Conservation (phyloP, 2,113 vertebrate genomes). For the Taxidea taxus region DNA sequence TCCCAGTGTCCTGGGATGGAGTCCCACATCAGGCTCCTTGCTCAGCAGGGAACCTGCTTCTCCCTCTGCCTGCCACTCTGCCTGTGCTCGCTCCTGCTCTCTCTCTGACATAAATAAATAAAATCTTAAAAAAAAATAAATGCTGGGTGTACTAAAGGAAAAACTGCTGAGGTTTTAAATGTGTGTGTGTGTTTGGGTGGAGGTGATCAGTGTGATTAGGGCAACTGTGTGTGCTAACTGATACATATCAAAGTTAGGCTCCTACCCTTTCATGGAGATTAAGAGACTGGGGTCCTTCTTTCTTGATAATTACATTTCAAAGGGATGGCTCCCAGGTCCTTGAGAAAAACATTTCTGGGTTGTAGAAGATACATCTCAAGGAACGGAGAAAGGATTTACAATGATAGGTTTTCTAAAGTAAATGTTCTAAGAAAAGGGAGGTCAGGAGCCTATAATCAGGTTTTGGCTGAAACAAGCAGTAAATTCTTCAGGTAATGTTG, state of each 20-base stretch:
- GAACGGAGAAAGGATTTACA: background rate
- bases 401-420: background rate
- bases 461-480: background rate
- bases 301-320: conserved; percentile 37
- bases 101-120: no score
- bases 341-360: background rate
- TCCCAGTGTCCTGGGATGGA: no score
- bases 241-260: background rate
- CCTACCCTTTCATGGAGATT: background rate
- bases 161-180: background rate
- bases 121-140: no score
- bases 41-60: no score
- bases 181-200: background rate
- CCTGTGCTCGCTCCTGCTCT: no score
- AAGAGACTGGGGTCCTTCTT: background rate
- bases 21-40: no score
- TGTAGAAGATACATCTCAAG: background rate
- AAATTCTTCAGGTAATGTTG: background rate
- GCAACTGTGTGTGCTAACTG: background rate
- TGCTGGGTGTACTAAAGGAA: background rate
- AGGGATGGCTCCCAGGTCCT: background rate
- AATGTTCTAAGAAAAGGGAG: background rate
- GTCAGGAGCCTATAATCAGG: background rate
- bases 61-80: no score
- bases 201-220: background rate